A percentile compares a stretch with the other conserved stretches of the same genome.
Evolutionary conservation across 1,140 invertebrate genomes (phyloP).

Genomic region (Andrena cerasifolii): DNA sequence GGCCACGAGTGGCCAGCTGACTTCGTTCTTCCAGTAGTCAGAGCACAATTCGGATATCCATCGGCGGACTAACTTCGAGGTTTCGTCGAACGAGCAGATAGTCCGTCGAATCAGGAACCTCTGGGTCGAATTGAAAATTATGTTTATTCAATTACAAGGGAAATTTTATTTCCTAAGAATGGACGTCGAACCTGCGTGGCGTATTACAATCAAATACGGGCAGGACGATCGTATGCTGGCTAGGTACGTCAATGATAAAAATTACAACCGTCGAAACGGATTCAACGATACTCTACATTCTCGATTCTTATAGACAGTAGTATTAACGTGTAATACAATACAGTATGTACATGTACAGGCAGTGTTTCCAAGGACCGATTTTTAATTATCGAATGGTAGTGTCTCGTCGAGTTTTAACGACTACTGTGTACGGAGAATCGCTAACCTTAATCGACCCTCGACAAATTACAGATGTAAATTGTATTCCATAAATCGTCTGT

Average conservation of each 20-base stretch:
- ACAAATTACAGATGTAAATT: background rate
- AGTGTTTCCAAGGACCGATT: slow-evolving; percentile 39
- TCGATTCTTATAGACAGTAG: slow-evolving; percentile 10
- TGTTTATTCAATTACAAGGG: slow-evolving; percentile 46
- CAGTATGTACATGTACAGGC: slow-evolving; percentile 53
- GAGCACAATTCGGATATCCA: too few species aligned
- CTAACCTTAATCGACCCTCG: background rate
- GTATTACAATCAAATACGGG: slow-evolving; percentile 37
- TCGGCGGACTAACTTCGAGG: background rate
- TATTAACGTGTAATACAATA: slow-evolving; percentile 15
- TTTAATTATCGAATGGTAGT: slow-evolving; percentile 17
- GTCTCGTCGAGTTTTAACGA: background rate
- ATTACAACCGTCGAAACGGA: slow-evolving; percentile 13
- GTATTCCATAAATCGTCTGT: background rate
- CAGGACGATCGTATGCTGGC: background rate
- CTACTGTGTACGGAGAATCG: background rate
- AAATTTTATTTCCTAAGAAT: slow-evolving; percentile 28
- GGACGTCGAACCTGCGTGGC: slow-evolving; percentile 13
- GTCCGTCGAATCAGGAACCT: slow-evolving; percentile 1
- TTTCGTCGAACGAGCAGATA: background rate
- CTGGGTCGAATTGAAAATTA: slow-evolving; percentile 24
- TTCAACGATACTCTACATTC: slow-evolving; percentile 18
- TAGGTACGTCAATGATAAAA: slow-evolving; percentile 1
- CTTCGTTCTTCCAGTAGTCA: background rate
- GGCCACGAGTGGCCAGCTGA: too few species aligned